Conservation (phyloP, 2,797 vertebrate species). For the Syngnathus acus region DNA sequence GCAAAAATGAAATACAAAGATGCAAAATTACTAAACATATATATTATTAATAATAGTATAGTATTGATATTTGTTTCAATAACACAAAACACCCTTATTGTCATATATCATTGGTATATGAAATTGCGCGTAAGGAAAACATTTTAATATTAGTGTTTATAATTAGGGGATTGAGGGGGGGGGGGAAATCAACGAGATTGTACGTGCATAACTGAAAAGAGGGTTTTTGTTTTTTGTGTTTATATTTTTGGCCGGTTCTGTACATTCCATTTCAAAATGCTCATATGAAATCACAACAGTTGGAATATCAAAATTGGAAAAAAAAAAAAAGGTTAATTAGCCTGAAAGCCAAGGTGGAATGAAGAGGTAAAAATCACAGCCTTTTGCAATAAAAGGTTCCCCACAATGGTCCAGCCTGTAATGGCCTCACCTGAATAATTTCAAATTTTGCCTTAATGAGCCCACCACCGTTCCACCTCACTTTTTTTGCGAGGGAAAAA, state of each 20-base stretch:
- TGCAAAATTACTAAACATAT: neutral
- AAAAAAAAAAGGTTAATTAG: neutral
- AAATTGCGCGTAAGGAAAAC: neutral
- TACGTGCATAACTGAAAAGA: too few species aligned
- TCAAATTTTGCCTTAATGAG: conserved; percentile 33
- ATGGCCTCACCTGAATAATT: neutral
- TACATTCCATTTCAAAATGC: neutral
- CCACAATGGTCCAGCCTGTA: neutral
- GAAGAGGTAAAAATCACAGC: neutral
- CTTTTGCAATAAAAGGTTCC: neutral
- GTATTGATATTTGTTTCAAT: neutral
- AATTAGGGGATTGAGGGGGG: neutral
- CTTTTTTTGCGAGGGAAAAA: neutral
- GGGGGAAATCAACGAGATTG: too few species aligned
- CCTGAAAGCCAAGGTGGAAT: neutral
- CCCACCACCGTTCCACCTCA: conserved; percentile 31
- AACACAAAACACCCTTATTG: neutral
- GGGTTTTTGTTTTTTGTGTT: neutral
- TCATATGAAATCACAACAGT: neutral
- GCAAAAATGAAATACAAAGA: neutral
- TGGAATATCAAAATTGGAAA: neutral
- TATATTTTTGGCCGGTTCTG: neutral
- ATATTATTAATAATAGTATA: too few species aligned
- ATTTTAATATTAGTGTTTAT: neutral
- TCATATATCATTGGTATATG: neutral